Evolutionary conservation across 2,113 vertebrate genomes (phyloP).

Genomic region (Smithornis capensis): DNA sequence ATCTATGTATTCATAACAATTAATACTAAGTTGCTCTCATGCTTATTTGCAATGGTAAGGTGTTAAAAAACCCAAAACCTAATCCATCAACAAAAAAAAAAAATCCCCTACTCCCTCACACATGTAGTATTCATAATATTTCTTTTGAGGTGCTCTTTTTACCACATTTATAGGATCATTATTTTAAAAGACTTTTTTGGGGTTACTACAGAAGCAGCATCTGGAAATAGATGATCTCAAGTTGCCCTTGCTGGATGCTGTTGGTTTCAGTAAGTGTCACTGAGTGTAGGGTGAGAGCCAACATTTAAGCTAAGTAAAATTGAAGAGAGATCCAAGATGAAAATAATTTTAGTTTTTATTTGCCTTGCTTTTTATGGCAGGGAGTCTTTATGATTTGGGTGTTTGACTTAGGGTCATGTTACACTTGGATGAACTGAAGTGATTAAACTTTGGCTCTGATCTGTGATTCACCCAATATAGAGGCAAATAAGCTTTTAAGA

Average conservation of each 20-base stretch:
- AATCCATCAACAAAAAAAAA: background rate
- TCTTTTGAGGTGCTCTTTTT: background rate
- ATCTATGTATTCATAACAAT: background rate
- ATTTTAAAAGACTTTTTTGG: background rate
- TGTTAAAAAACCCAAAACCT: background rate
- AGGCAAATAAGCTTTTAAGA: background rate
- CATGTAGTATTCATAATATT: background rate
- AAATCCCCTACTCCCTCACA: rapidly evolving
- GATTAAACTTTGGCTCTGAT: constrained; percentile 19
- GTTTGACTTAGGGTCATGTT: background rate
- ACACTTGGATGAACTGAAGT: background rate
- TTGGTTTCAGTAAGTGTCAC: background rate
- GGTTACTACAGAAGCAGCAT: background rate
- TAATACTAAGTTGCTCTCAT: background rate
- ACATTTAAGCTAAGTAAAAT: background rate
- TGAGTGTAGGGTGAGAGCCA: background rate
- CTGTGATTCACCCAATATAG: background rate
- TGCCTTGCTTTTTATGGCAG: background rate
- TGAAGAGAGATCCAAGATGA: background rate
- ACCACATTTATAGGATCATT: background rate
- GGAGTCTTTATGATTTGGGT: background rate
- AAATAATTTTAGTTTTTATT: background rate
- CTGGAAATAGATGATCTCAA: background rate
- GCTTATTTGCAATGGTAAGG: background rate
- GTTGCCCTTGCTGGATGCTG: background rate